phyloP scores from a whole-genome alignment of 2,888 invertebrate species.

The Hirtodrosophila confusa region DNA sequence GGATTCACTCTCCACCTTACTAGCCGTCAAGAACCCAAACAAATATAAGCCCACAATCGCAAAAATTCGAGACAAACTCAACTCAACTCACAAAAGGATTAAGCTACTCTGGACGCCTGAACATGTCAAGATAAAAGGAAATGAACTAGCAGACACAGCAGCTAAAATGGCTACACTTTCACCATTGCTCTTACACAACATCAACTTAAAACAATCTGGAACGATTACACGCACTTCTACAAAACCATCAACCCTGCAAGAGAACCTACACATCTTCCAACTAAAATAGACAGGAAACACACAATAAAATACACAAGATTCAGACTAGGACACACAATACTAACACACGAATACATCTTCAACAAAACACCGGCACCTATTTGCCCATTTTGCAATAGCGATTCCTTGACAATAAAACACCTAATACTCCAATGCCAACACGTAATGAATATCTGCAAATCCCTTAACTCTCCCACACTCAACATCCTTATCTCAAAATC shows the following conservation, averaged over 20 bases:
- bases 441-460: conserved; percentile 1
- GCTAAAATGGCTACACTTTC: background rate
- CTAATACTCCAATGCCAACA: background rate
- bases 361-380: conserved; percentile 4
- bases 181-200: conserved; percentile 1
- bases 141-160: background rate
- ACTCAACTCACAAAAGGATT: conserved; percentile 1
- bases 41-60: conserved; percentile 4
- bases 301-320: conserved; percentile 8
- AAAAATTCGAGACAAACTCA: conserved; percentile 10
- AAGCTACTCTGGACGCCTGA: background rate
- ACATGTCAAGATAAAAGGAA: background rate
- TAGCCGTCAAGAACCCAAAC: conserved; percentile 1
- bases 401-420: conserved; percentile 3
- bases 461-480: conserved; percentile 1
- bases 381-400: conserved; percentile 1
- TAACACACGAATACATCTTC: conserved; percentile 3
- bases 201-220: conserved; percentile 1
- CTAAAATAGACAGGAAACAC: conserved; percentile 4
- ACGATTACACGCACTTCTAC: conserved; percentile 3
- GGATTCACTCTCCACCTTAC: conserved; percentile 9
- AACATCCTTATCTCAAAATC: conserved; percentile 1
- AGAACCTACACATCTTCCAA: background rate
- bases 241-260: background rate
- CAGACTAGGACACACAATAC: conserved; percentile 11